A percentile compares a stretch with the other conserved stretches of the same genome.
phyloP scores from a whole-genome alignment of 2,797 vertebrate genomes.

The Pseudopleuronectes americanus region DNA sequence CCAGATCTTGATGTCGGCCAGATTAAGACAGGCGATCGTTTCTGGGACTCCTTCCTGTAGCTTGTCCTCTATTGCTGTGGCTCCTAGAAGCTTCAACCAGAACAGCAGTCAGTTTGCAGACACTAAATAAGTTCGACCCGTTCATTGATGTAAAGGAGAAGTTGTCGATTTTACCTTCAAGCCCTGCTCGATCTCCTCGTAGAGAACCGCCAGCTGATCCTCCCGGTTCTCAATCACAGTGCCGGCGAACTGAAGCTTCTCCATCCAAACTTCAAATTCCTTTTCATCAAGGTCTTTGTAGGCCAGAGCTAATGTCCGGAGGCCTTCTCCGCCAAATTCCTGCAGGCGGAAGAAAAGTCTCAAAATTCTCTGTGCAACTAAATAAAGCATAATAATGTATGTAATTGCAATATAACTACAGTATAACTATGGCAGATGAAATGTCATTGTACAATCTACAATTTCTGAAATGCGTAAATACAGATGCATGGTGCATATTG shows the following conservation, averaged over 20 bases:
- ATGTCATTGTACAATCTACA: neutral
- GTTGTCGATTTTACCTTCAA: constrained; percentile 57
- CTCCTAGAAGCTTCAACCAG: constrained; percentile 85
- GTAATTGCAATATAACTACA: neutral
- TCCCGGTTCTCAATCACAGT: constrained; percentile 80
- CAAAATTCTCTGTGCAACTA: neutral
- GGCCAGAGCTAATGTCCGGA: constrained; percentile 89
- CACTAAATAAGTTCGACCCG: neutral
- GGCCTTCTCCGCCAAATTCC: constrained; percentile 91
- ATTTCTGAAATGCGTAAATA: neutral
- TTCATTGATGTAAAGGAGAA: constrained; percentile 1
- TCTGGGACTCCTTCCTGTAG: constrained; percentile 90
- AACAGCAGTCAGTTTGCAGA: constrained; percentile 41
- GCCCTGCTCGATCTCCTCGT: constrained; percentile 88
- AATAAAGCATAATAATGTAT: neutral
- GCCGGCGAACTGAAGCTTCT: constrained; percentile 83
- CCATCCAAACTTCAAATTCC: constrained; percentile 85
- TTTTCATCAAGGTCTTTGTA: constrained; percentile 88
- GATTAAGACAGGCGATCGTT: constrained; percentile 83
- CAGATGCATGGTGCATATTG: neutral
- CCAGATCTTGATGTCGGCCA: constrained; percentile 92
- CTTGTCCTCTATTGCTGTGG: constrained; percentile 91
- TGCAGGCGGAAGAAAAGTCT: constrained; percentile 37
- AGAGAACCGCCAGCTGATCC: constrained; percentile 80
- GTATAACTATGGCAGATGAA: neutral